phyloP scores from a whole-genome alignment of 2,113 vertebrate species.

The Xenus cinereus region DNA sequence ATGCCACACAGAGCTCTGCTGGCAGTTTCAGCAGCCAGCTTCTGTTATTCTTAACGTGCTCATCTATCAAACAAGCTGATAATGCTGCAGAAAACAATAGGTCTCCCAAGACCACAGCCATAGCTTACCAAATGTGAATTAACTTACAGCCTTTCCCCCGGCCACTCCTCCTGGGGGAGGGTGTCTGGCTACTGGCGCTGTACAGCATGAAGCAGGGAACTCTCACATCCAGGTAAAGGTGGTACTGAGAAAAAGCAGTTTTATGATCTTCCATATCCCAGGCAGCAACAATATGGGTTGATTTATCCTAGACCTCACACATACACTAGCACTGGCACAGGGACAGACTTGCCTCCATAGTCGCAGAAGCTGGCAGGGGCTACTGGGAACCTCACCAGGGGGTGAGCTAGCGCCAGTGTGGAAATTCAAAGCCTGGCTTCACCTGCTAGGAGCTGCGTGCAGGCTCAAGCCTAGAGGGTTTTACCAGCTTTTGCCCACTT shows the following conservation, averaged over 20 bases:
- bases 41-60: accelerated
- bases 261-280: not conserved
- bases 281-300: not conserved
- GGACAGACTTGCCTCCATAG: not conserved
- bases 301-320: not conserved
- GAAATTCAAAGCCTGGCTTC: not conserved
- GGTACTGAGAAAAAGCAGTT: not conserved
- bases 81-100: not conserved
- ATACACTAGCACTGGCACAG: not conserved
- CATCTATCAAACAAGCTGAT: not conserved
- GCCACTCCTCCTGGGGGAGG: not conserved
- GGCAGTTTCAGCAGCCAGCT: not conserved
- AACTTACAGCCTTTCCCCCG: not conserved
- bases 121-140: not conserved
- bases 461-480: not conserved
- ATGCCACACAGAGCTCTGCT: not conserved
- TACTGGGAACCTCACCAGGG: not conserved
- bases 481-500: not conserved
- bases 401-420: not conserved
- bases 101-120: not conserved
- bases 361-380: not conserved
- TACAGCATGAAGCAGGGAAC: accelerated
- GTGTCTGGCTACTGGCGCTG: not conserved
- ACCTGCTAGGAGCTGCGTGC: not conserved
- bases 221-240: accelerated